Evolutionary conservation across 1,140 invertebrate genomes (phyloP).

Genomic region (Formica exsecta): DNA sequence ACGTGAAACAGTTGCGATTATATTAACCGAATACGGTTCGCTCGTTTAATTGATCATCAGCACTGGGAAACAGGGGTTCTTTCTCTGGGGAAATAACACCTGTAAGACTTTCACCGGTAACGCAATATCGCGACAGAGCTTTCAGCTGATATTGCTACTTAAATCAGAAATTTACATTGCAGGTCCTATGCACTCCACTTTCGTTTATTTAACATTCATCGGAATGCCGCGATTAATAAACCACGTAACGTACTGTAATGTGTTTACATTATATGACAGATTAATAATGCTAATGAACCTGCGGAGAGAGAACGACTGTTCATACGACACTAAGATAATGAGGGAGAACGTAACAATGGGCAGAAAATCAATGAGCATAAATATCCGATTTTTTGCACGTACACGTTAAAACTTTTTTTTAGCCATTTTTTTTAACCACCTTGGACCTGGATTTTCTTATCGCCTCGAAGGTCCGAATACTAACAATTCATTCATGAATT

Average conservation of each 20-base stretch:
- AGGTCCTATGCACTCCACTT: not conserved
- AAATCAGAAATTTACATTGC: not conserved
- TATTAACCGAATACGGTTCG: not conserved
- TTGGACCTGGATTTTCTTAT: not conserved
- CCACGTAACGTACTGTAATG: not conserved
- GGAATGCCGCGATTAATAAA: not conserved
- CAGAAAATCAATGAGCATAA: too few relatives aligned
- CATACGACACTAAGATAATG: not conserved
- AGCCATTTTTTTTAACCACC: not conserved
- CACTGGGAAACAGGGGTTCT: not conserved
- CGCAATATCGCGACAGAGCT: not conserved
- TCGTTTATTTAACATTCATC: not conserved
- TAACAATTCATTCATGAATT: not conserved
- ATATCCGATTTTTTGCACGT: not conserved
- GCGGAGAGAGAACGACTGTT: not conserved
- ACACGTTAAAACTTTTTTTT: not conserved
- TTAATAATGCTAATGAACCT: not conserved
- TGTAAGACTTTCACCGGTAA: constrained; percentile 23
- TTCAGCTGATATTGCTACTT: not conserved
- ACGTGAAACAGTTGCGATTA: not conserved
- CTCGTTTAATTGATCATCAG: constrained; percentile 19
- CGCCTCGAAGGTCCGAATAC: not conserved
- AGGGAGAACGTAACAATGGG: not conserved
- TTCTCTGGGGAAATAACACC: constrained; percentile 14
- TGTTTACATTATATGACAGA: not conserved